Evolutionary conservation across 2,113 vertebrate species (phyloP), one percentile per base, ranked within the genome.

Genomic region (Malurus cyaneus): DNA sequence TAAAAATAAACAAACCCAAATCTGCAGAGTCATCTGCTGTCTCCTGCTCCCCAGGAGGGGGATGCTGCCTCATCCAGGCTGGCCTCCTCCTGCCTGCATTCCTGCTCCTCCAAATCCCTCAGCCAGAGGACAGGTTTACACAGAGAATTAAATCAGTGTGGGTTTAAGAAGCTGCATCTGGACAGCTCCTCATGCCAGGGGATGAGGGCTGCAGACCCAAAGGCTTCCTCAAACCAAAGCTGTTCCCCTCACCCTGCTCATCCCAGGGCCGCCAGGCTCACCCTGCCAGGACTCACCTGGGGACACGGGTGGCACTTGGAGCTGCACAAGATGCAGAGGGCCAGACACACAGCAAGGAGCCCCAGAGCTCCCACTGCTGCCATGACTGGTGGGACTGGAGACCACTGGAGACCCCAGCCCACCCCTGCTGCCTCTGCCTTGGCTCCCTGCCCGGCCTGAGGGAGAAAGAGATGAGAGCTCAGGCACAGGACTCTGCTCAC

Each of bases 371-470:
- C 54, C 71, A 47, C 10, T 17, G 11, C 64, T 77, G 54, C 19
- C 72, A 41, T 2, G 6, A 61, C 14, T 11, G 4, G 13, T 19
- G 29, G 61, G 32, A 52, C 34, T 85, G 85, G 29, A 60, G 57
- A 79, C 26, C 57, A 46, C 21, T 0, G 39, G 39, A 39, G 0
- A 28, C 1, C 66, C 32, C 24, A 19, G 28, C 14, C n/a, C 2
- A 2, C 15, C 23, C 50, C 46, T 29, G 15, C 53, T 72, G 57
- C 53, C 66, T 17, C 59, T 41, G 64, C 44, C 49, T 23, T 20
- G 41, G 52, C 88, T 70, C 44, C 54, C 59, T 70, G 76, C n/a
- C 90, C 1, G 0, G 60, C 73, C 15, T 0, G 0, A 29, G 34
- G 61, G 44, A 89, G 52, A 4, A 4, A n/a, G 47, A 78, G 69